Percentiles rank a stretch among this genome's conserved stretches.
Evolutionary conservation across 2,888 invertebrate genomes (phyloP).

Genomic region (Aphidoletes aphidimyza): DNA sequence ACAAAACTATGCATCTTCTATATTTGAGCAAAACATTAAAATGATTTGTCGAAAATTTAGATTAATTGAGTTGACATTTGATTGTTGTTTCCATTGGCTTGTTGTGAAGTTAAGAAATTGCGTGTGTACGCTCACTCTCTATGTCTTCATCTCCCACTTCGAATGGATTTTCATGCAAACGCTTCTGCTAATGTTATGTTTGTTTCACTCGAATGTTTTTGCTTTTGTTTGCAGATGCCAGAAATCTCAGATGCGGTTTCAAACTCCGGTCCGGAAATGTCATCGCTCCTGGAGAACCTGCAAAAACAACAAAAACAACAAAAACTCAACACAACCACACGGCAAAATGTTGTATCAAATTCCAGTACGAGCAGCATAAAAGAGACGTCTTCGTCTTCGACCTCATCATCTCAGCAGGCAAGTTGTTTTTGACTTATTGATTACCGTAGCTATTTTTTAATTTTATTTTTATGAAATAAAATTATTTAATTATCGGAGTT

Average conservation of each 20-base stretch:
- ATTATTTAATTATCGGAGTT: no score
- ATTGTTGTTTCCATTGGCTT: not conserved
- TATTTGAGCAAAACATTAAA: not conserved
- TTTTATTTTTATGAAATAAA: no score
- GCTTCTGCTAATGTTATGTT: no score
- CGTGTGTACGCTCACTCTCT: no score
- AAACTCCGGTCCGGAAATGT: conserved; percentile 69
- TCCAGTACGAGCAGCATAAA: conserved; percentile 66
- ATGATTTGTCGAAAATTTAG: conserved; percentile 17
- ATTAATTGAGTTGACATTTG: not conserved
- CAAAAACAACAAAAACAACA: conserved; percentile 79
- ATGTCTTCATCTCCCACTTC: no score
- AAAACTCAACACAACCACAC: conserved; percentile 67
- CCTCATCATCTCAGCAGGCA: conserved; percentile 66
- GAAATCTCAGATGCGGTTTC: conserved; percentile 67
- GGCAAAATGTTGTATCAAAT: conserved; percentile 65
- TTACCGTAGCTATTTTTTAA: no score
- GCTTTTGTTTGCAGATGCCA: conserved; percentile 63
- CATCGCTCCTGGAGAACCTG: conserved; percentile 78
- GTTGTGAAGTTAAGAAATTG: no score
- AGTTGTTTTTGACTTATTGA: no score
- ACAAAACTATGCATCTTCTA: conserved; percentile 17
- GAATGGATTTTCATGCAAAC: not conserved
- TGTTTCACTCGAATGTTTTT: not conserved
- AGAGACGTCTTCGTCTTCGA: conserved; percentile 65